These are phyloP conservation scores for Iselma pallidipennis DNA, from an alignment of 2,888 invertebrate species.

Conservation along the genomic window DNA sequence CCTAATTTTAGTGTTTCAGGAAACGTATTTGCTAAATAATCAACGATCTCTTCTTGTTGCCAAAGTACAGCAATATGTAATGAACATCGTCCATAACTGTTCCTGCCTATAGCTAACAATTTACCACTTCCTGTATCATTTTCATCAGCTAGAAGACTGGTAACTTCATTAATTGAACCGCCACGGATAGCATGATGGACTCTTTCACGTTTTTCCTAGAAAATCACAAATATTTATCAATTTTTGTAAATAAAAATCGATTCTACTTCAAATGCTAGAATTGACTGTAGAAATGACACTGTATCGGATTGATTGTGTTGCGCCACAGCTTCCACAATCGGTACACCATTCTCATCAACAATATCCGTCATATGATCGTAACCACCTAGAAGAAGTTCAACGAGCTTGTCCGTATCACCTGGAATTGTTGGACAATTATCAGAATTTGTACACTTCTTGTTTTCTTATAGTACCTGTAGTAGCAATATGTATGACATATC, in stretches of 20 bases:
- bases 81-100: conserved; percentile 74
- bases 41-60: conserved; percentile 80
- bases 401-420: conserved; percentile 69
- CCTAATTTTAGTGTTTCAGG: conserved; percentile 76
- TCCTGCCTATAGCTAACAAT: conserved; percentile 65
- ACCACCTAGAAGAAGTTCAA: conserved; percentile 76
- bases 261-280: conserved; percentile 78
- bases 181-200: conserved; percentile 74
- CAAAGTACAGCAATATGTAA: conserved; percentile 86
- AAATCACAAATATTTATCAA: conserved; percentile 1
- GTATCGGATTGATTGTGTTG: conserved; percentile 71
- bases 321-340: conserved; percentile 71
- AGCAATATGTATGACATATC: conserved; percentile 76
- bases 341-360: conserved; percentile 70
- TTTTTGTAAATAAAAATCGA: not conserved
- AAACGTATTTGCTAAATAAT: conserved; percentile 72
- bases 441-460: conserved; percentile 5
- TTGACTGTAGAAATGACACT: conserved; percentile 69
- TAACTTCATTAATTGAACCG: conserved; percentile 65
- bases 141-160: conserved; percentile 60
- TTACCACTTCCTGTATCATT: conserved; percentile 60
- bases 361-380: conserved; percentile 86
- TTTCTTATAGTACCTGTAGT: conserved; percentile 65
- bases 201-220: conserved; percentile 74
- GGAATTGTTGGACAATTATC: conserved; percentile 53